These are phyloP conservation scores for Tiliacea aurago DNA, from an alignment of 2,888 invertebrate species.

Conservation along the genomic window DNA sequence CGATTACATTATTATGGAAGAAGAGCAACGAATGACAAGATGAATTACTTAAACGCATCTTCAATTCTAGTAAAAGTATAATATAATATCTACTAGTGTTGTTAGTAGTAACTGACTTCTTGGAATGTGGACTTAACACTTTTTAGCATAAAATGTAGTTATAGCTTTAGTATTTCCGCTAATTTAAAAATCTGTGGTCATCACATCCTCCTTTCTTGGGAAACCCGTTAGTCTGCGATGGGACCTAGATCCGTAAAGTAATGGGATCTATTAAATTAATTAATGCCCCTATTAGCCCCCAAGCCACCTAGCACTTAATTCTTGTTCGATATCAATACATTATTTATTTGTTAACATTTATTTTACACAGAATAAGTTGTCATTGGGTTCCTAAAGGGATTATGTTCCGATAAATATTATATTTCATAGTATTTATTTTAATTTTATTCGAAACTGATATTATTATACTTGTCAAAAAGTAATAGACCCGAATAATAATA, in stretches of 20 bases:
- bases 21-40: not conserved
- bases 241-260: conserved; percentile 43
- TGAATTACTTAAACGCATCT: no score
- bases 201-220: conserved; percentile 18
- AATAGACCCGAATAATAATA: no score
- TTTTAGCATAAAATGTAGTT: not conserved
- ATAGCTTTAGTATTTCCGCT: conserved; percentile 17
- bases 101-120: not conserved
- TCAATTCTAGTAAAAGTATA: not conserved
- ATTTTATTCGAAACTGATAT: conserved; percentile 21
- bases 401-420: conserved; percentile 4
- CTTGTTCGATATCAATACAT: conserved; percentile 21
- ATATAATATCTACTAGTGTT: not conserved
- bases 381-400: conserved; percentile 31
- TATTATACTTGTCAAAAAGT: no score
- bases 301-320: conserved; percentile 33
- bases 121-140: conserved; percentile 16
- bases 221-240: conserved; percentile 46
- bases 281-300: conserved; percentile 53
- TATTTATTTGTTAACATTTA: conserved; percentile 53
- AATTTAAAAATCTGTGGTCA: conserved; percentile 7
- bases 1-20: not conserved
- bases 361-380: conserved; percentile 29
- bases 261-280: conserved; percentile 54
- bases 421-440: conserved; percentile 12